Conservation (phyloP, 2,797 vertebrate genomes). For the Denticeps clupeoides region DNA sequence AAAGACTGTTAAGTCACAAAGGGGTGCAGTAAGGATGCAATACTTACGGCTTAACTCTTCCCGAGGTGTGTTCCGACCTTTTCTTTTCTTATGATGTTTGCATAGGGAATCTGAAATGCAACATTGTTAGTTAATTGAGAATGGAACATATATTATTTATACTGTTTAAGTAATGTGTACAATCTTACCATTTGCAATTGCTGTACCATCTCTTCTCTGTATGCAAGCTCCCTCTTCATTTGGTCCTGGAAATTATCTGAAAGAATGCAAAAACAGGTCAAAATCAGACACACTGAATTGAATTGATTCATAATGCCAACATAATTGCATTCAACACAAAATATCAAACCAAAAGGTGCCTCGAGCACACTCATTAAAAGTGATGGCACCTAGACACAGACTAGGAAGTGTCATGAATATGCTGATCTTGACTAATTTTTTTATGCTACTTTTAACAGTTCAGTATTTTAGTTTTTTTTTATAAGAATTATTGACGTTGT, state of each 20-base stretch:
- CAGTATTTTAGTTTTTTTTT: too few relatives aligned
- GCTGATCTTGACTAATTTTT: neutral
- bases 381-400: neutral
- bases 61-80: constrained; percentile 86
- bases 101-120: constrained; percentile 86
- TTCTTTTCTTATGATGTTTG: constrained; percentile 95
- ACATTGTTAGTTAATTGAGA: too few relatives aligned
- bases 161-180: neutral
- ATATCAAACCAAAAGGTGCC: too few relatives aligned
- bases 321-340: too few relatives aligned
- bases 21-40: neutral
- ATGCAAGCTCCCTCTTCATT: constrained; percentile 93
- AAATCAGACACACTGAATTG: neutral
- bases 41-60: constrained; percentile 81
- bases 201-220: constrained; percentile 96
- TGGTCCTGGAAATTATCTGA: constrained; percentile 96
- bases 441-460: neutral
- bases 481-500: too few relatives aligned
- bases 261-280: too few relatives aligned
- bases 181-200: constrained; percentile 88
- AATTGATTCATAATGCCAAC: neutral
- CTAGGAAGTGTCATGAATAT: too few relatives aligned
- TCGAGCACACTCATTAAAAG: neutral
- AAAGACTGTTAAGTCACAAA: neutral
- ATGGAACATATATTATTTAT: too few relatives aligned